Base-by-base conservation (phyloP, 2,113 vertebrate species). In the Mormyrus iriodes region DNA sequence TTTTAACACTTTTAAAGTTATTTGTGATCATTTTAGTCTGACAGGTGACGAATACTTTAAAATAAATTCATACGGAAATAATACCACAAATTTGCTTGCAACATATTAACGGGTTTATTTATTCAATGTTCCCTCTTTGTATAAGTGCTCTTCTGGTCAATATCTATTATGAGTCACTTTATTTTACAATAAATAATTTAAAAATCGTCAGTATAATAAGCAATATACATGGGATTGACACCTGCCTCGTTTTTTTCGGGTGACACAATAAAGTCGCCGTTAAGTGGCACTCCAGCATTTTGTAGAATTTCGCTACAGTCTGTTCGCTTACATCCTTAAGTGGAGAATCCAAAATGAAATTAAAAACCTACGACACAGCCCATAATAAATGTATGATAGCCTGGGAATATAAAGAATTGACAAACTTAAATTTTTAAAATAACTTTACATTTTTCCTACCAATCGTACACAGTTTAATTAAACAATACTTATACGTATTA, bases 401-500 rank as follows among this genome's bases (percentile, higher is more conserved):
- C 92, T 93, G 91, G 85, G 86, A 93, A 92, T 93, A n/a, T 93
- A 94, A 92, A n/a, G n/a, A n/a, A 92, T 92, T 48, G 55, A 44
- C 42, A 83, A 65, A 90, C 82, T 19, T 90, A 88, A 73, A 94
- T 51, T 89, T n/a, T 88, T 92, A 94, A 88, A 83, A 89, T 51
- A 69, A 89, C 83, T 85, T 73, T 82, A 90, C 86, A 87, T 79
- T 82, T 84, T 82, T n/a, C 42, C 82, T 92, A 79, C 83, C 90
- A 93, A 94, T 91, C 88, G 51, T 92, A 88, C 91, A 95, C 94
- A 94, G 91, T 90, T 93, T 46, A 93, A 90, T 92, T 92, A 93
- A 94, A 94, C 89, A 65, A 91, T 93, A 93, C 92, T 91, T 94
- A 94, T 92, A 88, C 92, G 51, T 91, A 94, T 93, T 93, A 93